Percentiles rank a stretch among this genome's conserved stretches.
Conservation (phyloP, 2,888 invertebrate genomes). For the Polietes domitor region DNA sequence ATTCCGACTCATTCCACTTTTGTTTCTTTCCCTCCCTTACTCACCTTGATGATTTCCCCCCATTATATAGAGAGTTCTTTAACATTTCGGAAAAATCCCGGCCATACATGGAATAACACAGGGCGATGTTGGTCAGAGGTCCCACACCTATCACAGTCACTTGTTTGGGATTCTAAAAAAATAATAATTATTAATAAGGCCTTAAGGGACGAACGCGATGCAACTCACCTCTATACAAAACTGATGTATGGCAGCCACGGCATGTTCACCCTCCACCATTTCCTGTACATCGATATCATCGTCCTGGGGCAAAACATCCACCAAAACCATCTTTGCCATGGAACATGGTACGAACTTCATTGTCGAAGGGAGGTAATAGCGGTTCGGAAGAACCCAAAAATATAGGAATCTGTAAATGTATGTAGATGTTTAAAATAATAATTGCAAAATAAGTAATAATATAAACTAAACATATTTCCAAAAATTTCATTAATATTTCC, state of each 20-base stretch:
- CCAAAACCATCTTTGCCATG: slow-evolving; percentile 89
- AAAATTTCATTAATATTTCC: no score
- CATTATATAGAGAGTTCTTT: slow-evolving; percentile 88
- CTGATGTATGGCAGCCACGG: slow-evolving; percentile 84
- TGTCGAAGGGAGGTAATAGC: slow-evolving; percentile 80
- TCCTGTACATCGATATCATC: slow-evolving; percentile 80
- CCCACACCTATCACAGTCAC: slow-evolving; percentile 86
- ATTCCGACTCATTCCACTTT: no score
- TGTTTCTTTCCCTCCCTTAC: slow-evolving; percentile 5
- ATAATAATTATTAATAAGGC: background rate
- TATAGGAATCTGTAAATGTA: slow-evolving; percentile 90
- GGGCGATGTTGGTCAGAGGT: slow-evolving; percentile 90
- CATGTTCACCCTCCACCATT: slow-evolving; percentile 82
- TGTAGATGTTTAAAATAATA: no score
- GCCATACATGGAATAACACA: slow-evolving; percentile 87
- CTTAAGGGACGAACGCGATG: background rate
- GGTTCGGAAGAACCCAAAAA: slow-evolving; percentile 84
- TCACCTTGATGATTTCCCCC: slow-evolving; percentile 88
- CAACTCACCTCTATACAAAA: slow-evolving; percentile 82
- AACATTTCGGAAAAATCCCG: slow-evolving; percentile 83
- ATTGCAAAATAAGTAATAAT: no score
- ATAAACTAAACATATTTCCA: no score
- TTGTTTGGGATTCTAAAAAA: slow-evolving; percentile 81
- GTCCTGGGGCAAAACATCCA: slow-evolving; percentile 83
- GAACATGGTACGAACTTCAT: slow-evolving; percentile 80